phyloP scores from a whole-genome alignment of 2,888 invertebrate genomes.

The Lasioglossum morio region DNA sequence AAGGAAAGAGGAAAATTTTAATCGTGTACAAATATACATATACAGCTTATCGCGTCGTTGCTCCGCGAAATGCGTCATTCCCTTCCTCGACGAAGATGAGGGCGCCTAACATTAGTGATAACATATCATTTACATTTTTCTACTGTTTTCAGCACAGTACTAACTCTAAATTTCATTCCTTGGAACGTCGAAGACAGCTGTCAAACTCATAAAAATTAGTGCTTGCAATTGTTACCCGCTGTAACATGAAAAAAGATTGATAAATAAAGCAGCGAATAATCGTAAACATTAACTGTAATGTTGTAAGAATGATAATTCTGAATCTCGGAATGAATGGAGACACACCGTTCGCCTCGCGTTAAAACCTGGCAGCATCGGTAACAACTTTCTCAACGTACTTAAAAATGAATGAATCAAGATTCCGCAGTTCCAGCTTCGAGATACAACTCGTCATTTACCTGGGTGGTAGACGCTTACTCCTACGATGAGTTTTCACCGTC shows the following conservation, averaged over 20 bases:
- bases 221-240: background rate
- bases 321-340: background rate
- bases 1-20: background rate
- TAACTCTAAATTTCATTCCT: background rate
- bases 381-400: background rate
- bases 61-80: background rate
- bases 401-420: conserved; percentile 4
- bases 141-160: background rate
- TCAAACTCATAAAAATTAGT: background rate
- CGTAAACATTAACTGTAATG: background rate
- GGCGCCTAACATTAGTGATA: background rate
- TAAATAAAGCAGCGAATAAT: background rate
- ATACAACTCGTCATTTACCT: background rate
- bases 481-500: conserved; percentile 28
- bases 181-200: background rate
- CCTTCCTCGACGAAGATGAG: background rate
- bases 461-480: conserved; percentile 9
- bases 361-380: background rate
- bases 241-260: background rate
- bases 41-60: background rate
- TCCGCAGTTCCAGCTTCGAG: background rate
- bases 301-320: background rate
- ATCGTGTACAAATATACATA: background rate
- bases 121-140: background rate
- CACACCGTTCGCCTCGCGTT: background rate